Evolutionary conservation across 2,888 invertebrate species (phyloP).

Genomic region (Miltochrista miniata): DNA sequence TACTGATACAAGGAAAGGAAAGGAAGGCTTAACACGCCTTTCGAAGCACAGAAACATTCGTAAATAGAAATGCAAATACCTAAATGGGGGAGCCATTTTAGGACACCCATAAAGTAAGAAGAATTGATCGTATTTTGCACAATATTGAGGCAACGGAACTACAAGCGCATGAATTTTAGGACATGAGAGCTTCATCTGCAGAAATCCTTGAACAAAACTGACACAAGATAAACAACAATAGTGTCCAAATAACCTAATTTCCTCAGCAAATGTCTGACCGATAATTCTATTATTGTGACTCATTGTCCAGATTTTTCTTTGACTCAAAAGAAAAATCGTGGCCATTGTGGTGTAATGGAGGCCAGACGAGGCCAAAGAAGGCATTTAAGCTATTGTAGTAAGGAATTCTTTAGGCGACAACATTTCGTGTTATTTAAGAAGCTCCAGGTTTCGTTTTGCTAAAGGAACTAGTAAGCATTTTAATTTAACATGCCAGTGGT

Average conservation of each 20-base stretch:
- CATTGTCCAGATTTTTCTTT: constrained; percentile 46
- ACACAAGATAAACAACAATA: neutral
- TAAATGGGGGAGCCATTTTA: too few species aligned
- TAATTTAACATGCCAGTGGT: neutral
- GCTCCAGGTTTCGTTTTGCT: constrained; percentile 10
- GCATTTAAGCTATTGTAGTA: constrained; percentile 35
- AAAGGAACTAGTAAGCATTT: constrained; percentile 1
- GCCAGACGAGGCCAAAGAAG: constrained; percentile 36
- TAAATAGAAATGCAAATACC: too few species aligned
- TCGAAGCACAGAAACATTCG: too few species aligned
- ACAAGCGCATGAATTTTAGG: too few species aligned
- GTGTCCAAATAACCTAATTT: constrained; percentile 30
- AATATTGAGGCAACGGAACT: too few species aligned
- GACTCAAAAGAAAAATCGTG: constrained; percentile 50
- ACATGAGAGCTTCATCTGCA: too few species aligned
- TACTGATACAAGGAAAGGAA: too few species aligned
- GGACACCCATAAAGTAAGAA: too few species aligned
- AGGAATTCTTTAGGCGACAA: constrained; percentile 32
- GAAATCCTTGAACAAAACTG: too few species aligned
- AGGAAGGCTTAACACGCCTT: too few species aligned
- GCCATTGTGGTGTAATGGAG: constrained; percentile 44
- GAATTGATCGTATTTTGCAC: too few species aligned
- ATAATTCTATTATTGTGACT: constrained; percentile 48
- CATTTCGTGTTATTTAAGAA: constrained; percentile 26
- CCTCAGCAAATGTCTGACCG: constrained; percentile 33